Percentiles rank a stretch among this genome's conserved stretches.
Evolutionary conservation across 2,797 vertebrate species (phyloP).

Genomic region (Gila robusta): DNA sequence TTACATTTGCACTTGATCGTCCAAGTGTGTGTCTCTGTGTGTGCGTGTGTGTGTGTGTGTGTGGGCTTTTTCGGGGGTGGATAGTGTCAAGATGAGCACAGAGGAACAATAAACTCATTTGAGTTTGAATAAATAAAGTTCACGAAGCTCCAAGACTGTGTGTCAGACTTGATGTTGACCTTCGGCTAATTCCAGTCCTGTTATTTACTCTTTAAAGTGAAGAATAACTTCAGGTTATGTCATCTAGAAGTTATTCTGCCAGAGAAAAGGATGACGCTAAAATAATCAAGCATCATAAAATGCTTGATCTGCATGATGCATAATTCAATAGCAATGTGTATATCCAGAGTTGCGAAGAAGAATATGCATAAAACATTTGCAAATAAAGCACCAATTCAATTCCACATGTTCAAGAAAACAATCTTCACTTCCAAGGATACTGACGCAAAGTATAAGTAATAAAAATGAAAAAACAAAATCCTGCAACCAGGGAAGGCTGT

Average conservation of each 20-base stretch:
- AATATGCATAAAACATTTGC: no score
- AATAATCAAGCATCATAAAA: background rate
- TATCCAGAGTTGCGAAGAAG: background rate
- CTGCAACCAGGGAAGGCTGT: no score
- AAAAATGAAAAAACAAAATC: no score
- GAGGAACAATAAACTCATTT: slow-evolving; percentile 18
- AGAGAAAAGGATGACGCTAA: background rate
- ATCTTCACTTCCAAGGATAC: no score
- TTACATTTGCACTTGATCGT: slow-evolving; percentile 45
- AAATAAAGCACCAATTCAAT: no score
- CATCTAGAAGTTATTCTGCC: background rate
- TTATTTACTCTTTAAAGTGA: background rate
- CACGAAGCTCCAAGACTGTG: background rate
- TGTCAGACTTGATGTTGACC: slow-evolving; percentile 24
- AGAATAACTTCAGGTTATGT: background rate
- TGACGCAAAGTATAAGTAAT: no score
- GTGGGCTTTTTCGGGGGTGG: slow-evolving; percentile 16
- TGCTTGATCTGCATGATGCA: background rate
- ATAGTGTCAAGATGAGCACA: background rate
- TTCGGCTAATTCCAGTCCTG: background rate
- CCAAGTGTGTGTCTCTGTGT: slow-evolving; percentile 30
- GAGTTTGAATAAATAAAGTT: slow-evolving; percentile 7
- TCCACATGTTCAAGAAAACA: no score
- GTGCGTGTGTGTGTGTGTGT: background rate
- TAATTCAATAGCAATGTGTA: background rate